Evolutionary conservation across 2,888 invertebrate species (phyloP).

Genomic region (Troides helena): DNA sequence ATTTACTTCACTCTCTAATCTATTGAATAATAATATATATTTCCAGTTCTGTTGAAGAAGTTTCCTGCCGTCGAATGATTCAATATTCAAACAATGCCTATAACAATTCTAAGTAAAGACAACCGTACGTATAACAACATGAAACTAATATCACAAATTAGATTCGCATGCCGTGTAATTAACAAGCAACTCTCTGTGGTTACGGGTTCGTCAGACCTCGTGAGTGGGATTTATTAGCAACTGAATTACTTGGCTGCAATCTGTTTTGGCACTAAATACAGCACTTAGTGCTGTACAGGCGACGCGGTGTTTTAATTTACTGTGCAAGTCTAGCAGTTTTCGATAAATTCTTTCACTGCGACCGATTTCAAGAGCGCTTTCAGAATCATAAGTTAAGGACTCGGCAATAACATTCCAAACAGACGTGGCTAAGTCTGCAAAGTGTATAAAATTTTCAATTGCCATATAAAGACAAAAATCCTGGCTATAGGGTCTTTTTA

Average conservation of each 20-base stretch:
- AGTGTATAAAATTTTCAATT: not conserved
- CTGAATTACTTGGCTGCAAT: constrained; percentile 16
- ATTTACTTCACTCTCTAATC: no score
- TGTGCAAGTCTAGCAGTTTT: not conserved
- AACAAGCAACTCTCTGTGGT: constrained; percentile 27
- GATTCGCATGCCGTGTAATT: constrained; percentile 26
- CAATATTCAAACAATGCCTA: not conserved
- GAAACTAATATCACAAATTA: constrained; percentile 29
- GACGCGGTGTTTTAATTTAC: not conserved
- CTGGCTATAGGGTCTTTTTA: no score
- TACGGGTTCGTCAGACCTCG: constrained; percentile 28
- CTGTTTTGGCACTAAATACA: not conserved
- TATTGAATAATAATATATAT: no score
- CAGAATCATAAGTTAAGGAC: not conserved
- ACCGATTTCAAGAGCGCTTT: not conserved
- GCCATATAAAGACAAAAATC: no score
- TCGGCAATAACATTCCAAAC: not conserved
- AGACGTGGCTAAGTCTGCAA: not conserved
- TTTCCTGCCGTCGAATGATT: not conserved
- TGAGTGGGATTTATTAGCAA: constrained; percentile 28
- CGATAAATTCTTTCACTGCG: not conserved
- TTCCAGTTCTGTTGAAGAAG: not conserved
- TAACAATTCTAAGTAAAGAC: constrained; percentile 15
- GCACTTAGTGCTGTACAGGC: not conserved
- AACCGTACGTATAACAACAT: constrained; percentile 12